These are phyloP conservation scores for Bufotes viridis DNA, from an alignment of 2,797 vertebrate genomes.

Conservation along the genomic window DNA sequence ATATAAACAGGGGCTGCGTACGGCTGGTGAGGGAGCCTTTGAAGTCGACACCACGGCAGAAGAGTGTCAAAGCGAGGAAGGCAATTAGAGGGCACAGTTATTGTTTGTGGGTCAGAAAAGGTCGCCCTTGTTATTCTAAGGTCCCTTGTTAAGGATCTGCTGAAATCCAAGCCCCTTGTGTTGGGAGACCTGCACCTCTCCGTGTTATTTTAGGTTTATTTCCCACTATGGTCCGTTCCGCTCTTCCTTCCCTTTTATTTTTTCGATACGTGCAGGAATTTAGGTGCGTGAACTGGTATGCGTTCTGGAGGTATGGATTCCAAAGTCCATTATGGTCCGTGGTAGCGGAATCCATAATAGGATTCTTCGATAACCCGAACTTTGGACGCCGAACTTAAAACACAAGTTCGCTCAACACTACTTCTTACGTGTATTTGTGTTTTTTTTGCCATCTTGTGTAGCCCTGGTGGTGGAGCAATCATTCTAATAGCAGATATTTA, in stretches of 20 bases:
- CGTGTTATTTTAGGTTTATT: neutral
- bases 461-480: neutral
- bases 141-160: neutral
- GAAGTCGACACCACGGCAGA: neutral
- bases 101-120: slow-evolving; percentile 26
- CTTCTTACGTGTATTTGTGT: neutral
- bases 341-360: too few species aligned
- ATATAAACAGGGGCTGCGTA: slow-evolving; percentile 22
- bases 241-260: neutral
- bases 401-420: too few species aligned
- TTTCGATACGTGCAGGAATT: neutral
- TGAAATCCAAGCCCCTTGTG: slow-evolving; percentile 14
- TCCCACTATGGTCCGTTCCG: neutral
- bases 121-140: slow-evolving; percentile 26
- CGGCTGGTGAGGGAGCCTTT: neutral
- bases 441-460: neutral
- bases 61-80: neutral
- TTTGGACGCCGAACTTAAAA: too few species aligned
- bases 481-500: neutral
- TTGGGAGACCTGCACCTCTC: neutral
- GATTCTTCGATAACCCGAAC: too few species aligned
- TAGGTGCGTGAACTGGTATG: neutral
- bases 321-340: too few species aligned
- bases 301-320: neutral
- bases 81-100: slow-evolving; percentile 37